These are phyloP conservation scores for Otus sunia DNA, from an alignment of 2,113 vertebrate genomes.

Conservation along the genomic window DNA sequence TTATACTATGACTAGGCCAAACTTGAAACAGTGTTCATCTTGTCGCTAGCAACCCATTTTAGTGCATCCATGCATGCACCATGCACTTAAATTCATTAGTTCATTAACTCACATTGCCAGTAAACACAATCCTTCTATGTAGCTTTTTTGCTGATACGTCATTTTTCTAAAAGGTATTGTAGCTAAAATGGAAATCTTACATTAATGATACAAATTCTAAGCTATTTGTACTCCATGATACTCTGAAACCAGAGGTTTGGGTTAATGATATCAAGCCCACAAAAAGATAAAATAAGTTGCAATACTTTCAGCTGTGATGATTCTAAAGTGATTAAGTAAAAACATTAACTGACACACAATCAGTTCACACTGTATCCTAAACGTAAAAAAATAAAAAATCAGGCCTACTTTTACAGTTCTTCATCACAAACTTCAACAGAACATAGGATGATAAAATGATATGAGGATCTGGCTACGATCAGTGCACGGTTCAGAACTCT, in stretches of 20 bases:
- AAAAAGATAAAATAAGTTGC: neutral
- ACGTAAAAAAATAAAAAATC: neutral
- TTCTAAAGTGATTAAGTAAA: neutral
- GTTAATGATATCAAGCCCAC: neutral
- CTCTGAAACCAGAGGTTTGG: neutral
- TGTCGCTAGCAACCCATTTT: neutral
- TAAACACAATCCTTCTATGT: neutral
- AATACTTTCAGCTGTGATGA: neutral
- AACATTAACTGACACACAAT: neutral
- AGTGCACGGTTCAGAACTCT: neutral
- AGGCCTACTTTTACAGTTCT: neutral
- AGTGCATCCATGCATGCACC: neutral
- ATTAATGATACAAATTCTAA: neutral
- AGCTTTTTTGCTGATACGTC: neutral
- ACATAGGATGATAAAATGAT: neutral
- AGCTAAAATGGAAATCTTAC: neutral
- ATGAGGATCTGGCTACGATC: neutral
- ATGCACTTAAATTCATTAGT: neutral
- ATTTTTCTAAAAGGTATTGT: neutral
- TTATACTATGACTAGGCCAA: neutral
- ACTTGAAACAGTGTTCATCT: fast-evolving
- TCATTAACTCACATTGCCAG: neutral
- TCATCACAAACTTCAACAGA: neutral
- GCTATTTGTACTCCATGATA: neutral
- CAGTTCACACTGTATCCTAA: neutral